A percentile compares a stretch with the other conserved stretches of the same genome.
Conservation (phyloP, 2,888 invertebrate species). For the Troglohyphantes excavatus region DNA sequence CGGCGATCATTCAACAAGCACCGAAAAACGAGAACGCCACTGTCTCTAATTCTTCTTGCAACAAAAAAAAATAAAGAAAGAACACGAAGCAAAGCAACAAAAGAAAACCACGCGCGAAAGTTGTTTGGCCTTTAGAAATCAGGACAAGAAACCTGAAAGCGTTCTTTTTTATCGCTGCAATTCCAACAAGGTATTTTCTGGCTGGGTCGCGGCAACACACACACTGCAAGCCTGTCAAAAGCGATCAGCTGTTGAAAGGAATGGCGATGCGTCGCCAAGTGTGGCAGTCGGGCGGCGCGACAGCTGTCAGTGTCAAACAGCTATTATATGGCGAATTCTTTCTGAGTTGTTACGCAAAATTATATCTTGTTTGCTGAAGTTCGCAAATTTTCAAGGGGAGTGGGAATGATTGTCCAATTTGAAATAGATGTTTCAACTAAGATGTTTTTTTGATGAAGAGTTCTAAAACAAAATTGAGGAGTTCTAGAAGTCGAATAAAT, state of each 20-base stretch:
- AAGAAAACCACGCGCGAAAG: conserved; percentile 45
- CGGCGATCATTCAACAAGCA: conserved; percentile 35
- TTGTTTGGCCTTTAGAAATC: conserved; percentile 75
- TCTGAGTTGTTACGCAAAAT: too few species aligned
- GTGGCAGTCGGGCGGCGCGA: background rate
- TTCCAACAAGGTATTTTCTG: conserved; percentile 17
- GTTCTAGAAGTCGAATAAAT: too few species aligned
- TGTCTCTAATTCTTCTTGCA: conserved; percentile 5
- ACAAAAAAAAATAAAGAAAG: conserved; percentile 14
- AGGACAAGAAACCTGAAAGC: conserved; percentile 59
- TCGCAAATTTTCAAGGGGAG: too few species aligned
- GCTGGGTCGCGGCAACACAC: background rate
- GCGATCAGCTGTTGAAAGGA: conserved; percentile 21
- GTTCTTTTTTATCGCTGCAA: conserved; percentile 12
- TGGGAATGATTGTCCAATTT: too few species aligned
- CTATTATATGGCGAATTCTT: background rate
- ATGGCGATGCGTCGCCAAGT: conserved; percentile 53
- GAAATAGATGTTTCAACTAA: too few species aligned
- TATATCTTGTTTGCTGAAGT: too few species aligned
- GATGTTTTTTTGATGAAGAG: too few species aligned
- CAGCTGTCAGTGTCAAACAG: background rate
- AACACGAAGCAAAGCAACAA: conserved; percentile 8
- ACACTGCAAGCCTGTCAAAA: conserved; percentile 32
- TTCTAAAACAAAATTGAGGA: too few species aligned
- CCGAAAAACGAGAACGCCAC: conserved; percentile 26